Evolutionary conservation across 2,888 invertebrate species (phyloP).

Genomic region (Lasioglossum figueresi): DNA sequence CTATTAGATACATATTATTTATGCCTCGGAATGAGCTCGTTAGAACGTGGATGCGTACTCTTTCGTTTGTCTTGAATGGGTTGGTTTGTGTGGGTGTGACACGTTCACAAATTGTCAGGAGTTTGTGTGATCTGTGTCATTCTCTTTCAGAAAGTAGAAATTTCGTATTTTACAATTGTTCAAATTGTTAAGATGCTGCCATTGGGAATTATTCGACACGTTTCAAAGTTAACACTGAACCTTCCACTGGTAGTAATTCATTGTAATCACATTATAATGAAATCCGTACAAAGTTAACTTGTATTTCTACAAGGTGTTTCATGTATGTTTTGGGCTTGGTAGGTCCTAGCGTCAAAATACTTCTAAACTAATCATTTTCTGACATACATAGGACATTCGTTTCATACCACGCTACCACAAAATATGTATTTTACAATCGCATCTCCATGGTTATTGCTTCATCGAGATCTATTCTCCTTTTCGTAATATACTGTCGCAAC

Average conservation of each 20-base stretch:
- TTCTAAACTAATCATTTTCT: background rate
- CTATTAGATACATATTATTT: slow-evolving; percentile 13
- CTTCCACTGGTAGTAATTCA: no score
- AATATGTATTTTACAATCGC: background rate
- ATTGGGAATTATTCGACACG: background rate
- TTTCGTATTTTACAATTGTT: background rate
- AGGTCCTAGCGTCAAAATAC: no score
- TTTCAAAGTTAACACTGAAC: background rate
- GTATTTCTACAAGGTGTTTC: no score
- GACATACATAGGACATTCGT: background rate
- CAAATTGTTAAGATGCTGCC: background rate
- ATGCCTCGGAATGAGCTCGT: background rate
- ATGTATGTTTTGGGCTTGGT: no score
- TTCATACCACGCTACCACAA: background rate
- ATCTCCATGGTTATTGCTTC: background rate
- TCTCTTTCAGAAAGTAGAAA: background rate
- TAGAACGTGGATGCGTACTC: background rate
- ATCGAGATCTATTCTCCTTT: background rate
- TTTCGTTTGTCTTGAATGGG: background rate
- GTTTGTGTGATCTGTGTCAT: background rate
- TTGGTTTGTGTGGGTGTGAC: background rate
- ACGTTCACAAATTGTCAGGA: background rate
- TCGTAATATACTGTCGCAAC: background rate
- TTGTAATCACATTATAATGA: no score
- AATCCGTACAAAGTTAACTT: no score